Evolutionary conservation across 2,888 invertebrate genomes (phyloP).

Genomic region (Lithodes maja): DNA sequence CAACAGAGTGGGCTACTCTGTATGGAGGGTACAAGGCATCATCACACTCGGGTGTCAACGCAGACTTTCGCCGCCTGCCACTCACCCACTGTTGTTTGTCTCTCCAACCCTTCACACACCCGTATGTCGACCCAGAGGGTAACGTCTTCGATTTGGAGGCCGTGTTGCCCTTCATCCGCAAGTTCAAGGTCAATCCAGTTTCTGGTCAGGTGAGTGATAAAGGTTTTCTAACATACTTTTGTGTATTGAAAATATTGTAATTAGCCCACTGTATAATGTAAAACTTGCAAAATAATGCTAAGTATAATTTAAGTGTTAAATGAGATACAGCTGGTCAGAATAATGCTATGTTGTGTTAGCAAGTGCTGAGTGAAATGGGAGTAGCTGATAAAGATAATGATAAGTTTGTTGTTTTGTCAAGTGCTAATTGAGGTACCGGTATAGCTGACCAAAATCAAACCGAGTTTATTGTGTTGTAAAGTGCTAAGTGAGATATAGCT

Average conservation of each 20-base stretch:
- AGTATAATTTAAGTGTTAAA: too few species aligned
- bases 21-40: constrained; percentile 89
- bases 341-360: background rate
- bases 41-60: constrained; percentile 82
- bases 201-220: constrained; percentile 83
- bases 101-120: constrained; percentile 92
- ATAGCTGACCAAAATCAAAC: too few species aligned
- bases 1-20: constrained; percentile 91
- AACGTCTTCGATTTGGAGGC: constrained; percentile 94
- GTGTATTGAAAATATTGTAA: too few species aligned
- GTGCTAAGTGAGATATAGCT: too few species aligned
- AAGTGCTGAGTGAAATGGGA: background rate
- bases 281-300: too few species aligned
- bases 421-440: too few species aligned
- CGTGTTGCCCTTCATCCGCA: constrained; percentile 89
- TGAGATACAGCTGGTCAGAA: too few species aligned
- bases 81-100: constrained; percentile 94
- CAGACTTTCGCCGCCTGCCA: constrained; percentile 92
- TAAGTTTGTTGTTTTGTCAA: too few species aligned
- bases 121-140: constrained; percentile 89
- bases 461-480: too few species aligned
- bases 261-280: too few species aligned
- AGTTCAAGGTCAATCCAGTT: constrained; percentile 94
- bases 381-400: too few species aligned
- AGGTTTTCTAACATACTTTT: too few species aligned